Base-by-base conservation (phyloP, 2,888 invertebrate genomes). In the Punctoribates punctum region DNA sequence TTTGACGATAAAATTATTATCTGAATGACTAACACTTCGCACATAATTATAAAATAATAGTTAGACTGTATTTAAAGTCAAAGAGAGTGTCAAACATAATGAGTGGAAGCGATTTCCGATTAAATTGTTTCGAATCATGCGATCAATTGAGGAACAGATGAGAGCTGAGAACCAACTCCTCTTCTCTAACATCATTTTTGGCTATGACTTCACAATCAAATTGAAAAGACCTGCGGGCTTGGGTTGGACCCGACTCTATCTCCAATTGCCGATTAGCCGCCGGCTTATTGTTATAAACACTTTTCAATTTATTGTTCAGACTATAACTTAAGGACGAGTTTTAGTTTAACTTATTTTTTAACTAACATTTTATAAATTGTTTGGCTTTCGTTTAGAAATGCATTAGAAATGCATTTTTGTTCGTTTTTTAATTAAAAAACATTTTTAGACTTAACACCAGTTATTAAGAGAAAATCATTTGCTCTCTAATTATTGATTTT, bases 231-330 rank as follows among this genome's bases (percentile, higher is more conserved):
- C 72, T 72, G 23, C 23, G 72, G 72, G 46, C 48, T 48, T 72
- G 72, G 72, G 72, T 72, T 72, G 72, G 72, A 72, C 72, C 48
- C 17, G 15, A 42, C 46, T 65, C 38, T 72, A 23, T 48, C 42
- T 48, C 42, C 46, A 48, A 48, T 72, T 72, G 72, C 48, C 48
- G 72, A 46, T 20, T 42, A 46, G 72, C 72, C 46, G 42, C 42
- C 23, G 70, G 72, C 48, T 46, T 48, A 72, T 72, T 48, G 46
- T 72, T 72, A 72, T 72, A 72, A 72, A 72, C 72, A 72, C 72
- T 72, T 72, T 72, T 72, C 72, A 72, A 72, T 72, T 25, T 72
- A 72, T 46, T 72, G 72, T 72, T 72, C 20, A 23, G 25, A 11
- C 72, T 72, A 42, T 70, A 48, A 25, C 15, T 20, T 25, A 62